Evolutionary conservation across 2,797 vertebrate genomes (phyloP).

Genomic region (Sphenodon punctatus): DNA sequence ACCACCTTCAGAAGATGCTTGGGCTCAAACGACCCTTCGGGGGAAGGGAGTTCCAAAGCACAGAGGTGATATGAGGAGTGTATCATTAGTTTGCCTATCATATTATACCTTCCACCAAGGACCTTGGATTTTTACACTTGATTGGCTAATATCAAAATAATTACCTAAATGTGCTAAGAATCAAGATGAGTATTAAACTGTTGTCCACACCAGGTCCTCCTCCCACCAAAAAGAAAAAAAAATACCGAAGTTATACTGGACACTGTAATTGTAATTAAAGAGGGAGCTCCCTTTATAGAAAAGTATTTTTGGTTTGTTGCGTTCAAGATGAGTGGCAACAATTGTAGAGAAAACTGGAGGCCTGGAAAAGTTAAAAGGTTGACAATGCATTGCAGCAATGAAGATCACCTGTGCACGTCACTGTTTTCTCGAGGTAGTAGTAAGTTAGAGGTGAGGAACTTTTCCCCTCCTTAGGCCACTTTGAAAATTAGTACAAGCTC

Average conservation of each 20-base stretch:
- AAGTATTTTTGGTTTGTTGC: neutral
- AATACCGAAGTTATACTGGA: neutral
- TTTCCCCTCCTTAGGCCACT: too few relatives aligned
- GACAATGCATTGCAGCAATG: too few relatives aligned
- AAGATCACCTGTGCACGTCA: neutral
- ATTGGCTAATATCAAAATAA: slow-evolving; percentile 21
- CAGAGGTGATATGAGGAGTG: slow-evolving; percentile 3
- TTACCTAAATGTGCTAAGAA: slow-evolving; percentile 16
- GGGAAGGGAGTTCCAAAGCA: too few relatives aligned
- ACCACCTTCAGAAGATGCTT: too few relatives aligned
- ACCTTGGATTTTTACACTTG: slow-evolving; percentile 51
- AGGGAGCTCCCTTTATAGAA: neutral
- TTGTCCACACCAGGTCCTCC: neutral
- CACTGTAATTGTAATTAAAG: neutral
- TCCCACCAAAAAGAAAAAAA: slow-evolving; percentile 30
- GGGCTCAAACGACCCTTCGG: too few relatives aligned
- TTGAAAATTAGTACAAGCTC: too few relatives aligned
- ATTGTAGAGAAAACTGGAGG: neutral
- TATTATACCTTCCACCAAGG: slow-evolving; percentile 53
- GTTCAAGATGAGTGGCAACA: neutral
- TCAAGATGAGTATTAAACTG: slow-evolving; percentile 21
- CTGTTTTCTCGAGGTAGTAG: neutral
- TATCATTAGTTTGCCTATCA: slow-evolving; percentile 16
- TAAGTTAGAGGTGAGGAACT: neutral
- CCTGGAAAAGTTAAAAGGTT: neutral